Evolutionary conservation across 2,888 invertebrate genomes (phyloP).

Genomic region (Lycaena phlaeas): DNA sequence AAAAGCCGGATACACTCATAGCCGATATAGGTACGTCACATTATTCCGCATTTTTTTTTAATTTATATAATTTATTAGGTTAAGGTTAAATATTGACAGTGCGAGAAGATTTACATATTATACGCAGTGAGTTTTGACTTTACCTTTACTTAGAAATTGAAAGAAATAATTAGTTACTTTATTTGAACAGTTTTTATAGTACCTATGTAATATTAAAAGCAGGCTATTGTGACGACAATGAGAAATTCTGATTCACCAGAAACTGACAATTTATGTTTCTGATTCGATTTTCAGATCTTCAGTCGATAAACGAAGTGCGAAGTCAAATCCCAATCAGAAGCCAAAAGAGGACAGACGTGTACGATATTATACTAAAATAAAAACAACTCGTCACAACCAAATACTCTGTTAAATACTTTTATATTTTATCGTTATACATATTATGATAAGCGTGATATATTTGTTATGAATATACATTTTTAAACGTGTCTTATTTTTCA

Average conservation of each 20-base stretch:
- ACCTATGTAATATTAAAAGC: not conserved
- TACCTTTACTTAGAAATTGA: too few relatives aligned
- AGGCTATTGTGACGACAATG: not conserved
- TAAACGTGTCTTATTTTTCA: not conserved
- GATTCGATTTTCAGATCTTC: constrained; percentile 76
- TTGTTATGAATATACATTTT: not conserved
- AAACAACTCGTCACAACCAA: constrained; percentile 8
- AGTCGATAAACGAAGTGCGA: constrained; percentile 81
- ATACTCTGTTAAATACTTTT: not conserved
- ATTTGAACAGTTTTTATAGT: too few relatives aligned
- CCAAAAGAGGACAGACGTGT: constrained; percentile 84
- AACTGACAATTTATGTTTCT: too few relatives aligned
- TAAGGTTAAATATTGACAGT: too few relatives aligned
- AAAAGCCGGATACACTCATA: constrained; percentile 79
- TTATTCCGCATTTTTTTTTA: too few relatives aligned
- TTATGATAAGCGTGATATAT: too few relatives aligned
- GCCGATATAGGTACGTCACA: constrained; percentile 81
- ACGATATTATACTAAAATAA: constrained; percentile 48
- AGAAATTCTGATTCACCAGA: too few relatives aligned
- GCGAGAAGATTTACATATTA: too few relatives aligned
- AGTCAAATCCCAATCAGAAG: constrained; percentile 85
- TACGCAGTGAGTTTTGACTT: too few relatives aligned
- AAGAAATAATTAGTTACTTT: too few relatives aligned
- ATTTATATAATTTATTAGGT: too few relatives aligned
- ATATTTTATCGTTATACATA: too few relatives aligned